phyloP scores from a whole-genome alignment of 2,888 invertebrate species.

The Chrysopilus asiliformis region DNA sequence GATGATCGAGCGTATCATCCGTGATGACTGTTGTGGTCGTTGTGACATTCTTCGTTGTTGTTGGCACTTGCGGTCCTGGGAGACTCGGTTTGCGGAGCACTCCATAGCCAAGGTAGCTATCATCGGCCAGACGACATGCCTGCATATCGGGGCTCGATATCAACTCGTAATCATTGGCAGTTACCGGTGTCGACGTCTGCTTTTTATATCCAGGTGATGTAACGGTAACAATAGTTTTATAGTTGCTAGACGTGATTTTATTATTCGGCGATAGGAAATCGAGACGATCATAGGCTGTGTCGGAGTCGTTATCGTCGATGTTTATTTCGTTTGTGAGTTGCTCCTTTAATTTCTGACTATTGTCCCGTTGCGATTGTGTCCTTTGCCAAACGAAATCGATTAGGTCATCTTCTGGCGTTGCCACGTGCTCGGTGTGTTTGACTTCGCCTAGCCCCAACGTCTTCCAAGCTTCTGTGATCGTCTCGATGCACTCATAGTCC shows the following conservation, averaged over 20 bases:
- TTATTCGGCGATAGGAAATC: constrained; percentile 69
- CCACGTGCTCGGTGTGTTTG: constrained; percentile 50
- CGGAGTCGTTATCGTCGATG: constrained; percentile 23
- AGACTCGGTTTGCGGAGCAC: constrained; percentile 54
- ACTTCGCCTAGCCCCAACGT: constrained; percentile 63
- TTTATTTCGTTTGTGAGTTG: constrained; percentile 22
- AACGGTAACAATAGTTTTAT: constrained; percentile 54
- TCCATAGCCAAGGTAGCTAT: constrained; percentile 69
- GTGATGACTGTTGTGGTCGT: constrained; percentile 26
- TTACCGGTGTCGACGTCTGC: constrained; percentile 32
- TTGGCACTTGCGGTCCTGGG: constrained; percentile 41
- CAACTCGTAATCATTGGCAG: constrained; percentile 65
- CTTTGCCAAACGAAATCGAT: constrained; percentile 36
- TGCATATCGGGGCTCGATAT: constrained; percentile 52
- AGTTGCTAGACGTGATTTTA: constrained; percentile 52
- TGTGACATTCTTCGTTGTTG: constrained; percentile 37
- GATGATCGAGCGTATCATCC: constrained; percentile 45
- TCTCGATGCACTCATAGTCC: constrained; percentile 61
- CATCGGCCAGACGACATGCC: constrained; percentile 59
- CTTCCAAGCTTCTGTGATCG: constrained; percentile 67
- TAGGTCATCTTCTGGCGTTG: constrained; percentile 29
- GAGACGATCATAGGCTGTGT: constrained; percentile 53
- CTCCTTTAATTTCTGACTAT: constrained; percentile 21
- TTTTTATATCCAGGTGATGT: constrained; percentile 36
- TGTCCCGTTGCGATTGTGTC: constrained; percentile 22